A percentile compares a stretch with the other conserved stretches of the same genome.
Evolutionary conservation across 2,797 vertebrate genomes (phyloP).

Genomic region (Peromyscus nudipes): DNA sequence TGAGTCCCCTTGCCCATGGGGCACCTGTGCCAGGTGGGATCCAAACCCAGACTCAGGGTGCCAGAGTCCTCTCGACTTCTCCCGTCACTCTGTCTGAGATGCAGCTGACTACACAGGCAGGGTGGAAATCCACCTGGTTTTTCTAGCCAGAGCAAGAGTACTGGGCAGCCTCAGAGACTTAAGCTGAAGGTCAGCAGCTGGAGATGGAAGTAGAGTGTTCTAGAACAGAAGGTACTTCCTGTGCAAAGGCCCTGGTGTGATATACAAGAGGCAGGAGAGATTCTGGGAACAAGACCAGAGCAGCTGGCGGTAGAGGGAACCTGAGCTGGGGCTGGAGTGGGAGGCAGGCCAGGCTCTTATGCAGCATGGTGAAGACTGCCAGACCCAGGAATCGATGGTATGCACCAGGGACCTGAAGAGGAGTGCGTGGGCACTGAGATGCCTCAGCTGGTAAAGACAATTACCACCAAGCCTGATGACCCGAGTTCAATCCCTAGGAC

Average conservation of each 20-base stretch:
- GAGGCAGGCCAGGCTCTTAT: not conserved
- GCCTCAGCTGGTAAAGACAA: not conserved
- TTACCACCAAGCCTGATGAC: not conserved
- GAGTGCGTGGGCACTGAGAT: not conserved
- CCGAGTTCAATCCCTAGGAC: not conserved
- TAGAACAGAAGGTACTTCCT: not conserved
- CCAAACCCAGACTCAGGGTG: rapidly evolving
- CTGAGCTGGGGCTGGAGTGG: too few species aligned
- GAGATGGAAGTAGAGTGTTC: rapidly evolving
- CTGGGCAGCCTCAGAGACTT: rapidly evolving
- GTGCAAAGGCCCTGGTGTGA: constrained; percentile 8
- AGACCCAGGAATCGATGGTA: not conserved
- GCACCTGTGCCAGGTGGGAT: not conserved
- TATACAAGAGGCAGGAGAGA: not conserved
- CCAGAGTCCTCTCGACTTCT: rapidly evolving
- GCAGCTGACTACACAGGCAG: rapidly evolving
- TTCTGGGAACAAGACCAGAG: not conserved
- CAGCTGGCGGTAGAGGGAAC: not conserved
- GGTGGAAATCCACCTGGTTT: not conserved
- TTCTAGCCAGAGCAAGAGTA: not conserved
- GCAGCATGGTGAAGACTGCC: rapidly evolving
- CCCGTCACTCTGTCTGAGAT: not conserved
- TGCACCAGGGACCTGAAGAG: rapidly evolving
- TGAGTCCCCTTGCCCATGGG: not conserved
- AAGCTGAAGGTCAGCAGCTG: not conserved